Evolutionary conservation across 1,140 invertebrate genomes (phyloP), one percentile per base, ranked within the genome.

Genomic region (Scaptomyza montana): DNA sequence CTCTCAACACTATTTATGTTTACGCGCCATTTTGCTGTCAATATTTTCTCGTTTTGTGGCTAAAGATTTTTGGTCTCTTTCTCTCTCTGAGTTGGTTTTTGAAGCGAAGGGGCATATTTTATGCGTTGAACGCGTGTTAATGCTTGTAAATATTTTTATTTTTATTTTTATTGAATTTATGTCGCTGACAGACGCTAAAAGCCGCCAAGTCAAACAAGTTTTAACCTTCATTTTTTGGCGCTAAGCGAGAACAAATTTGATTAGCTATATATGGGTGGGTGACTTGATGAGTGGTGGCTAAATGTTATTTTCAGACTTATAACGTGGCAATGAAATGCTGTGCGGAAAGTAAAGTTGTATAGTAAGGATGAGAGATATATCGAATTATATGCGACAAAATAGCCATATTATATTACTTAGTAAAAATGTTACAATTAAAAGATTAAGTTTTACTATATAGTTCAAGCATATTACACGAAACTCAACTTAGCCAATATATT

Each of bases 81-180:
- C 21, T 25, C 5, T 3, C 5, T 2, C n/a, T 33, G 5, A 45
- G 46, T 5, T 63, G 43, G 13, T 16, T 19, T 10, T 41, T 43
- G 36, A 55, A 36, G 33, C 1, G 33, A 0, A 3, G 33, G 62
- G 54, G 62, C 41, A 55, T 30, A 75, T 67, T 84, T 84, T 85
- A 80, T 73, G 80, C 65, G 56, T 62, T 59, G 51, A 85, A 69
- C 75, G 81, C 82, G 76, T 87, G 82, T 87, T 87, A 82, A 81
- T 87, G 82, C 64, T 77, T 86, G 82, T 81, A 87, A 81, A 87
- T 87, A 87, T 81, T 87, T 87, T 59, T 59, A 59, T 59, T 59
- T 59, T 30, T 30, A 3, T 1, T 6, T 33, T 87, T 87, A 87
- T 87, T 87, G 82, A 87, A 87, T 87, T 87, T 81, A 55, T 55